phyloP scores from a whole-genome alignment of 2,888 invertebrate species.

The Rutpela maculata region DNA sequence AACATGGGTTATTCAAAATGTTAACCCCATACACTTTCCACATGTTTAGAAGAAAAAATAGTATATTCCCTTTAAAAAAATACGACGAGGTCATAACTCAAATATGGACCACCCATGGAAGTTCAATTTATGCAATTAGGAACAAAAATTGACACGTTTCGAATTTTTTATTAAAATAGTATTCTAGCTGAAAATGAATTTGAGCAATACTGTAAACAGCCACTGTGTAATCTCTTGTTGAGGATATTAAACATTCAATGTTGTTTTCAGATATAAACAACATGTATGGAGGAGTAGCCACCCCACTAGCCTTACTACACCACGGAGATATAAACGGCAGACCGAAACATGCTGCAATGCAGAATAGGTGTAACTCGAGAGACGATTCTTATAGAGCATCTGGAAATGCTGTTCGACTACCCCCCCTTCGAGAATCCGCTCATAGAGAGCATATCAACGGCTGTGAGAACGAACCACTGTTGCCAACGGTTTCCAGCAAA shows the following conservation, averaged over 20 bases:
- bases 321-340: conserved; percentile 74
- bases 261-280: conserved; percentile 72
- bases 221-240: conserved; percentile 4
- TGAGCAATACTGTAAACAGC: too few relatives aligned
- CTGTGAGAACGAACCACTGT: conserved; percentile 79
- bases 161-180: too few relatives aligned
- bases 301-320: conserved; percentile 82
- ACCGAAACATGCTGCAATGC: conserved; percentile 73
- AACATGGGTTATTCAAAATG: too few relatives aligned
- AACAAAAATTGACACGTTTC: too few relatives aligned
- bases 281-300: conserved; percentile 83
- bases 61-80: too few relatives aligned
- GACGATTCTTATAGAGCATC: conserved; percentile 67
- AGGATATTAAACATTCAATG: neutral
- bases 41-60: too few relatives aligned
- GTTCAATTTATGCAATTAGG: too few relatives aligned
- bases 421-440: conserved; percentile 76
- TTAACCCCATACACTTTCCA: too few relatives aligned
- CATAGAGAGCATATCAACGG: conserved; percentile 73
- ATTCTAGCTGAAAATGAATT: too few relatives aligned
- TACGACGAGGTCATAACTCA: too few relatives aligned
- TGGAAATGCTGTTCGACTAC: conserved; percentile 75
- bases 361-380: conserved; percentile 64
- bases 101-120: too few relatives aligned
- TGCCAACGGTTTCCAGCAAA: conserved; percentile 67